Base-by-base conservation (phyloP, 2,888 invertebrate genomes). In the Sepiola atlantica region DNA sequence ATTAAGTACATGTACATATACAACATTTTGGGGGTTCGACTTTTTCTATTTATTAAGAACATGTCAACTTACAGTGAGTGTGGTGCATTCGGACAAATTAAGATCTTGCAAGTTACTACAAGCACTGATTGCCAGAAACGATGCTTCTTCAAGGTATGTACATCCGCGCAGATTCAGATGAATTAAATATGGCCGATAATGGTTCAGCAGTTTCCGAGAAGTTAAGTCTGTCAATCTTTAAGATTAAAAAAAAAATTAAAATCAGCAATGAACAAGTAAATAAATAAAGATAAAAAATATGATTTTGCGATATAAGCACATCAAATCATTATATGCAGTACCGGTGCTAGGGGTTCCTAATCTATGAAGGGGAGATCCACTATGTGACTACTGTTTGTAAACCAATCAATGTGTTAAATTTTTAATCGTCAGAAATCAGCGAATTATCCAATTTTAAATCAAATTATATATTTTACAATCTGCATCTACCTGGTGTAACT, bases 51-150 rank as follows among this genome's bases (percentile, higher is more conserved):
- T 92, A 92, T n/a, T n/a, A 57, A 6, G 28, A 0, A 35, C 14
- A n/a, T 45, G 91, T 6, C 10, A 28, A 96, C 97, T 96, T 95
- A 97, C 97, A 95, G 96, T 97, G 18, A 97, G 94, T 32, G 96
- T 96, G 24, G 95, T 94, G 95, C 97, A 97, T 94, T 97, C 96
- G 0, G 97, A 97, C 94, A 97, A 95, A 95, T 97, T 97, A 92
- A 97, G 96, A 94, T 97, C 97, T 95, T 97, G 97, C 18, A 97
- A 95, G 95, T 97, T 97, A 20, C 97, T 96, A 95, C 97, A 97
- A 94, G 97, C 97, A 94, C 97, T 96, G 93, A 97, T 96, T 93
- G 96, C 95, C 93, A 95, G 94, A 95, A 97, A 97, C 0, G 97
- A 96, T 18, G 96, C 95, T 90, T 95, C 95, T 16, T 95, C 95